Evolutionary conservation across 2,797 vertebrate genomes (phyloP).

Genomic region (Rhinoraja longicauda): DNA sequence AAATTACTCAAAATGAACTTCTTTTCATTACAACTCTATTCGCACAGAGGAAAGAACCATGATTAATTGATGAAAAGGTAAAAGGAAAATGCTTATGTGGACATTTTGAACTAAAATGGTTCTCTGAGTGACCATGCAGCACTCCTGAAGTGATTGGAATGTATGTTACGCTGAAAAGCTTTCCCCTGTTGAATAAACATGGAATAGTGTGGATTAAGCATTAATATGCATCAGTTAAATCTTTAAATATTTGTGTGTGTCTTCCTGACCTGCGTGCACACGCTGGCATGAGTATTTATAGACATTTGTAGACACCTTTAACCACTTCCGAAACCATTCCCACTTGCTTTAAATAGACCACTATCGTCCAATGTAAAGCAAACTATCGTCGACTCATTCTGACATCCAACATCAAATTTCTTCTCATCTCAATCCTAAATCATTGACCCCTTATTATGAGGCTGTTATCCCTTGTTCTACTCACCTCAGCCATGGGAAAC

Average conservation of each 20-base stretch:
- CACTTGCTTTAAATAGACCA: too few relatives aligned
- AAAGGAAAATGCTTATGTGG: slow-evolving; percentile 56
- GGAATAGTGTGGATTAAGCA: neutral
- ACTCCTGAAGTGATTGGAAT: neutral
- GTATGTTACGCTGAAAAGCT: neutral
- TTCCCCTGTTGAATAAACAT: neutral
- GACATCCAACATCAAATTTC: neutral
- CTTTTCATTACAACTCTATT: slow-evolving; percentile 74
- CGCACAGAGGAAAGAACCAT: slow-evolving; percentile 64
- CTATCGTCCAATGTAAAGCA: too few relatives aligned
- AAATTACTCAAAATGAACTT: slow-evolving; percentile 64
- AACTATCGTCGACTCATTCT: too few relatives aligned
- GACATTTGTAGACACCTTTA: too few relatives aligned
- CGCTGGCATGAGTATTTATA: too few relatives aligned
- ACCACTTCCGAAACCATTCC: too few relatives aligned
- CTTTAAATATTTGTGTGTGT: neutral
- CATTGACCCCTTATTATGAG: too few relatives aligned
- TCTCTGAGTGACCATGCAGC: neutral
- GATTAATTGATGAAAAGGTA: slow-evolving; percentile 67
- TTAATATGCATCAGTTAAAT: neutral
- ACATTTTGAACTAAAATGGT: neutral
- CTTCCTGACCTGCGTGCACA: too few relatives aligned
- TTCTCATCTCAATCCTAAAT: neutral
- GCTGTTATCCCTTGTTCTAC: too few relatives aligned
- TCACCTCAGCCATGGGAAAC: too few relatives aligned